These are phyloP conservation scores for Corythornis vintsioides DNA, from an alignment of 2,113 vertebrate genomes.

Conservation along the genomic window DNA sequence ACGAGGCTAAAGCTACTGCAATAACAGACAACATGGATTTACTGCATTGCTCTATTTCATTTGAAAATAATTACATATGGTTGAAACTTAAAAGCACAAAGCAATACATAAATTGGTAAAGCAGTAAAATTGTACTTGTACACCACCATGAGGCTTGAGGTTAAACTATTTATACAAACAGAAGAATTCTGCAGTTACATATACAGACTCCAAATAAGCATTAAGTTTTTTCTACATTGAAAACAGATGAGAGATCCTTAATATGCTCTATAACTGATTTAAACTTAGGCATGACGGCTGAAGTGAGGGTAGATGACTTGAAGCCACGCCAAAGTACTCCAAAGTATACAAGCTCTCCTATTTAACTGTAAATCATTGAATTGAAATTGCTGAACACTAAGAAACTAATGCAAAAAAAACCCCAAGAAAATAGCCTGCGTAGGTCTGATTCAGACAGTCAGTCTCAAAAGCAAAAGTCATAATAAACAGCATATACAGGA, in stretches of 20 bases:
- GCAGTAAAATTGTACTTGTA: conserved; percentile 54
- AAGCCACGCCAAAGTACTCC: not conserved
- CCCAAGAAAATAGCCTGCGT: fast-evolving
- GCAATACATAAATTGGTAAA: not conserved
- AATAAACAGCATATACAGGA: fast-evolving
- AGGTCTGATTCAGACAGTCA: not conserved
- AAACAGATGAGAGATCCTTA: not conserved
- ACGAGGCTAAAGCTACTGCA: not conserved
- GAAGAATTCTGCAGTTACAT: not conserved
- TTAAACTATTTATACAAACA: conserved; percentile 31
- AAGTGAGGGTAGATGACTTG: not conserved
- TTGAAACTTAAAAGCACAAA: not conserved
- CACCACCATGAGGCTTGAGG: conserved; percentile 65
- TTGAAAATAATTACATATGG: not conserved
- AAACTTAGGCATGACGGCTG: not conserved
- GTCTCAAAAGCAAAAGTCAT: not conserved
- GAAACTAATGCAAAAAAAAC: fast-evolving
- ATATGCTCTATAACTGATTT: not conserved
- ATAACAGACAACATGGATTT: not conserved
- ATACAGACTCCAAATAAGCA: not conserved
- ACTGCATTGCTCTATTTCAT: fast-evolving
- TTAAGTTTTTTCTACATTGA: not conserved
- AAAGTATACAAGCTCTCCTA: not conserved
- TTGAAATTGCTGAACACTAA: not conserved
- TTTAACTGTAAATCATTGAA: not conserved